phyloP scores from a whole-genome alignment of 2,113 vertebrate species.

The Psammodynastes pulverulentus region DNA sequence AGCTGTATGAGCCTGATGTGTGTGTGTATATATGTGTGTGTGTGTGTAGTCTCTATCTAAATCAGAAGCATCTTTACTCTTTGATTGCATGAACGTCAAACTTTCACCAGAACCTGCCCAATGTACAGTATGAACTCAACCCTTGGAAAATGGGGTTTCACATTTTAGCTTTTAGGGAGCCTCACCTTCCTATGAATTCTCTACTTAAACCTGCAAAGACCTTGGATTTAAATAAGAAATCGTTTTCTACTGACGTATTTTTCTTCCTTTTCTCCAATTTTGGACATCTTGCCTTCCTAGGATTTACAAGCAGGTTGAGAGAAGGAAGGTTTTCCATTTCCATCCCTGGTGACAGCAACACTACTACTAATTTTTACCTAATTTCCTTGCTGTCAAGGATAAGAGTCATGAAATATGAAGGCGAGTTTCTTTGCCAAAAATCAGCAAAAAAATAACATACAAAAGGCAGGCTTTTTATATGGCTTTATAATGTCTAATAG shows the following conservation, averaged over 20 bases:
- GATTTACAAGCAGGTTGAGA: not conserved
- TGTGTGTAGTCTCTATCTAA: not conserved
- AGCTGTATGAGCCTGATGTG: not conserved
- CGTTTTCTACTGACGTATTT: not conserved
- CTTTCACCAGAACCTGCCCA: not conserved
- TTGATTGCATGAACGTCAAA: not conserved
- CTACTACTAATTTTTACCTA: not conserved
- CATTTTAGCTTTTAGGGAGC: not conserved
- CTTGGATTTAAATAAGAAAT: not conserved
- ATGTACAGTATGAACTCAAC: not conserved
- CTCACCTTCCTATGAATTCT: not conserved
- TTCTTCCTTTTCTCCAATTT: not conserved
- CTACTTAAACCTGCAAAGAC: not conserved
- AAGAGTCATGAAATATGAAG: slow-evolving; percentile 1
- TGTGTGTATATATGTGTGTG: not conserved
- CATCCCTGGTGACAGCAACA: not conserved
- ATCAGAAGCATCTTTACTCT: not conserved
- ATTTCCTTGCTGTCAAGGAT: not conserved
- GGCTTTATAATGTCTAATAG: slow-evolving; percentile 2
- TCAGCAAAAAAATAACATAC: not conserved
- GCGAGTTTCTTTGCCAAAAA: not conserved
- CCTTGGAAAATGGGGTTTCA: not conserved
- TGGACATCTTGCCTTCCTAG: too few relatives aligned
- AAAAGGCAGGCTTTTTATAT: slow-evolving; percentile 27
- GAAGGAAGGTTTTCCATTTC: not conserved